A percentile compares a stretch with the other conserved stretches of the same genome.
Evolutionary conservation across 2,888 invertebrate species (phyloP).

Genomic region (Cordilura impudica): DNA sequence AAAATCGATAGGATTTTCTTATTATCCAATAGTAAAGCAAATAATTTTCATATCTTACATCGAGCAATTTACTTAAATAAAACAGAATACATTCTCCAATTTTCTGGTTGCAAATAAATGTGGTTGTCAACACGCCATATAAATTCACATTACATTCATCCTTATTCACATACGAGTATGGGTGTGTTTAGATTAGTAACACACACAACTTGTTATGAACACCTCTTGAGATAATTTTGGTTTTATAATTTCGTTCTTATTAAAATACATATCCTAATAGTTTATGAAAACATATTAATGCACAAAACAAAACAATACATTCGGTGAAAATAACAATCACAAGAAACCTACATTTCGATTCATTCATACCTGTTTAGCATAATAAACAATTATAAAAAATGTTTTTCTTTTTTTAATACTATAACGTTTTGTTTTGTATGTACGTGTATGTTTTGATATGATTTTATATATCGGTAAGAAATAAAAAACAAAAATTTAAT

Average conservation of each 20-base stretch:
- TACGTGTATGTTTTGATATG: background rate
- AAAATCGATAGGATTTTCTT: too few species aligned
- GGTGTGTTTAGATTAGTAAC: slow-evolving; percentile 23
- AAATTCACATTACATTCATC: slow-evolving; percentile 1
- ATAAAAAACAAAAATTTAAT: slow-evolving; percentile 38
- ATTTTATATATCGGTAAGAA: background rate
- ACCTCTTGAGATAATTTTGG: slow-evolving; percentile 27
- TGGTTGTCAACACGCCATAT: slow-evolving; percentile 34
- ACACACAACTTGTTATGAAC: slow-evolving; percentile 9
- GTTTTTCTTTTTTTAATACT: background rate
- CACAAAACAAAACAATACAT: slow-evolving; percentile 1
- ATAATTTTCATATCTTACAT: too few species aligned
- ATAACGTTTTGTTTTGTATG: slow-evolving; percentile 2
- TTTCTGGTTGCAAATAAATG: background rate
- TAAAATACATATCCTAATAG: slow-evolving; percentile 11
- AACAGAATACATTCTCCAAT: background rate
- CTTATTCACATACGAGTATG: background rate
- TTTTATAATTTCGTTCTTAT: slow-evolving; percentile 23
- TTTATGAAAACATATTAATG: slow-evolving; percentile 41
- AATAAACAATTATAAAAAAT: slow-evolving; percentile 31
- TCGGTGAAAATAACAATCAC: background rate
- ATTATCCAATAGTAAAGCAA: too few species aligned
- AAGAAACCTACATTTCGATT: background rate
- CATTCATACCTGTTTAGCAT: slow-evolving; percentile 41
- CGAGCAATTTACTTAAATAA: too few species aligned